These are phyloP conservation scores for Nymphalis polychloros DNA, from an alignment of 2,888 invertebrate species.

Conservation along the genomic window DNA sequence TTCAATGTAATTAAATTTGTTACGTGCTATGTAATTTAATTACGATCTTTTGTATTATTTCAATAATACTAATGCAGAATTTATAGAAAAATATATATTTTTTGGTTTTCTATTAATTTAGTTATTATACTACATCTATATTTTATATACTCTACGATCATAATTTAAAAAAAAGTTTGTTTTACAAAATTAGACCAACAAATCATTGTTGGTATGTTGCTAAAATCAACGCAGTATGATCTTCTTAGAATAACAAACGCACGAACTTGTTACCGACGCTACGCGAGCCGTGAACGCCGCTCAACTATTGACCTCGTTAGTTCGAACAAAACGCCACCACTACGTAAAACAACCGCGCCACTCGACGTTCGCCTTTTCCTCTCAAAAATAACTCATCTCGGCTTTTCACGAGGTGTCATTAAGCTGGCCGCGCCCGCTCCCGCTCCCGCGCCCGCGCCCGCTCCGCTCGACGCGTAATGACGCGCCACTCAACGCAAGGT, in stretches of 20 bases:
- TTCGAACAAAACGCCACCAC: slow-evolving; percentile 69
- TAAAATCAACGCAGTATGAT: slow-evolving; percentile 25
- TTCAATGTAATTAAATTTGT: no score
- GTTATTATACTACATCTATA: no score
- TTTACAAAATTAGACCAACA: slow-evolving; percentile 15
- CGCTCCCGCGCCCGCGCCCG: slow-evolving; percentile 45
- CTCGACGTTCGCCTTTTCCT: slow-evolving; percentile 79
- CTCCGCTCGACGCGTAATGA: slow-evolving; percentile 66
- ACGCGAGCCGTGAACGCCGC: slow-evolving; percentile 57
- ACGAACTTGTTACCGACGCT: slow-evolving; percentile 58
- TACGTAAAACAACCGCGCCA: slow-evolving; percentile 74
- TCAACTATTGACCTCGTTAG: slow-evolving; percentile 79
- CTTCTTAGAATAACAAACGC: slow-evolving; percentile 45
- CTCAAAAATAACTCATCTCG: slow-evolving; percentile 81
- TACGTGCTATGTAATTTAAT: no score
- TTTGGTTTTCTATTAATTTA: no score
- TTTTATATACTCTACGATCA: background rate
- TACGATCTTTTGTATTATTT: no score
- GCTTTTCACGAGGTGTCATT: slow-evolving; percentile 78
- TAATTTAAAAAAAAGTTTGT: background rate
- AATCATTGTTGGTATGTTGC: slow-evolving; percentile 16
- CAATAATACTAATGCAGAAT: no score
- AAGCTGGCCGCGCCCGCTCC: slow-evolving; percentile 65
- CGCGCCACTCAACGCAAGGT: slow-evolving; percentile 57
- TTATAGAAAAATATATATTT: no score